Evolutionary conservation across 2,113 vertebrate species (phyloP), one percentile per base, ranked within the genome.

Genomic region (Malaclemys terrapin): DNA sequence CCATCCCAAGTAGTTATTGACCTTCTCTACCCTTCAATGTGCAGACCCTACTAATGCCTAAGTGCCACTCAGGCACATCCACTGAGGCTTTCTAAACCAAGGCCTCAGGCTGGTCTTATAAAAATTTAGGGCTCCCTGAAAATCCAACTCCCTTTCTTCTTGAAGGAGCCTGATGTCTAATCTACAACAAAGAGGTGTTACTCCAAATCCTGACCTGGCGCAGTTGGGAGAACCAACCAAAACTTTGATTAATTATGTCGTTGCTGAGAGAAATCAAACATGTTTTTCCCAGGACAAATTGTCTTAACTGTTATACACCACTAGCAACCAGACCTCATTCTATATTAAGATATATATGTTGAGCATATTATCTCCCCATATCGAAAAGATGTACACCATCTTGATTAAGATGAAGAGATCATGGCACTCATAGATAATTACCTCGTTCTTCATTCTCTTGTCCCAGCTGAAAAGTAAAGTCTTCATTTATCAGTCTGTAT

Each of bases 111-210:
- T 47, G 2, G 14, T 85, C 35, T 31, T 78, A 3, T 0, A 3
- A 42, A n/a, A 89, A 78, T 65, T 65, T 87, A 45, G 72, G 84
- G 80, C 80, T 93, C 89, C 79, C 53, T 95, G 81, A 35, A 87
- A 0, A 88, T 92, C 25, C 92, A 27, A 0, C 29, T 83, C 31
- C 1, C 80, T 89, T 88, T 85, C 82, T 13, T 87, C 5, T 1
- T 45, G 87, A 93, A 38, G 79, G 87, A 84, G 2, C 22, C 3
- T 25, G 2, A 25, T 82, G 17, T 76, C 1, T 0, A 91, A 24
- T n/a, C 95, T 94, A 53, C n/a, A 25, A 16, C 52, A 49, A 10
- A 59, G 29, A 86, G 8, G 3, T 3, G 1, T 78, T 50, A n/a
- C 35, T 85, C 91, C 10, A 24, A 50, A 8, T 88, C 75, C 52